These are phyloP conservation scores for Murina feae DNA, from an alignment of 2,113 vertebrate genomes.

Conservation along the genomic window DNA sequence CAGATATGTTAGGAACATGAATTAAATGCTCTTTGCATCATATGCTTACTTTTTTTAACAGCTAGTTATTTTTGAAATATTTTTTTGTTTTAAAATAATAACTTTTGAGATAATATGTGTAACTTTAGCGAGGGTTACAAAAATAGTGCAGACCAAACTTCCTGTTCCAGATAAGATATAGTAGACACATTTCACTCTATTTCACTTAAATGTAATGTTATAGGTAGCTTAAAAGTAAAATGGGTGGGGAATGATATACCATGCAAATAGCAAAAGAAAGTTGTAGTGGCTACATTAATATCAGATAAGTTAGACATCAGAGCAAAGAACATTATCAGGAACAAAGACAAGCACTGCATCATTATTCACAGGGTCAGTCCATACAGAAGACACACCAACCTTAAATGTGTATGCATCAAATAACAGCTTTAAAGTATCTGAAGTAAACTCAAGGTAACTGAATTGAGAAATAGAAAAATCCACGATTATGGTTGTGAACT, in stretches of 20 bases:
- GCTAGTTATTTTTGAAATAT: not conserved
- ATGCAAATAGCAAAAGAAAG: not conserved
- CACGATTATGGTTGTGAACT: not conserved
- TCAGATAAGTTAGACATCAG: conserved; percentile 27
- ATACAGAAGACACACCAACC: not conserved
- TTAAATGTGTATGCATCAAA: conserved; percentile 7
- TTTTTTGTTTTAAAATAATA: not conserved
- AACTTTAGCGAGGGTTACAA: conserved; percentile 33
- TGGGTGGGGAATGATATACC: not conserved
- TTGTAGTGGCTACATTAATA: not conserved
- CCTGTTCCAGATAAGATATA: not conserved
- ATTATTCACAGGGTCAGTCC: not conserved
- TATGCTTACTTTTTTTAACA: conserved; percentile 22
- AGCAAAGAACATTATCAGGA: conserved; percentile 8
- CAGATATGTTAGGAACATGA: conserved; percentile 20
- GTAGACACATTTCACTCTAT: not conserved
- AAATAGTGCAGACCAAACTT: conserved; percentile 20
- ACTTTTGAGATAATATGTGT: not conserved
- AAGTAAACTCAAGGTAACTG: not conserved
- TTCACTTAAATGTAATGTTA: not conserved
- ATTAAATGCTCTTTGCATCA: conserved; percentile 1
- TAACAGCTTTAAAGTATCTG: not conserved
- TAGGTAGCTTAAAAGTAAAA: conserved; percentile 19
- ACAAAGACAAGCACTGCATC: not conserved
- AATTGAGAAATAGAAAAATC: conserved; percentile 25